Conservation (phyloP, 1,140 invertebrate species). For the Hormaphis cornu region DNA sequence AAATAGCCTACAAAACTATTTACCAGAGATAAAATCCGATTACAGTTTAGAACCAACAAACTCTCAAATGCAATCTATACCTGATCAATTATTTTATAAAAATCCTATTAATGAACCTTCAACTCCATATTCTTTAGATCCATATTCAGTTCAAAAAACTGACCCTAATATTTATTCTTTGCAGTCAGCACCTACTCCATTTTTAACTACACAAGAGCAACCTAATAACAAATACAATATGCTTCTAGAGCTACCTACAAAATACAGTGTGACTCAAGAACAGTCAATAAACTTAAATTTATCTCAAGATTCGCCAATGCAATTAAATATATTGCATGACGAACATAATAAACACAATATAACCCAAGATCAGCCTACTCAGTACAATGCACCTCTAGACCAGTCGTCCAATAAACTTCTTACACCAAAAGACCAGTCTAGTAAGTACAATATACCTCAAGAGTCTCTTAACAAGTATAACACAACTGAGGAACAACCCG, state of each 20-base stretch:
- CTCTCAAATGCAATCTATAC: not conserved
- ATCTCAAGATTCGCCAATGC: not conserved
- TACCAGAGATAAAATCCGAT: slow-evolving; percentile 27
- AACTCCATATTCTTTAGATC: not conserved
- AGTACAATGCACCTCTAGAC: not conserved
- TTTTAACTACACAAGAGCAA: not conserved
- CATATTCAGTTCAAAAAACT: slow-evolving; percentile 5
- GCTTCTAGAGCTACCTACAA: not conserved
- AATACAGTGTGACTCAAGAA: not conserved
- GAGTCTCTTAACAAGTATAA: no score
- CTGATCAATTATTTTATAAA: not conserved
- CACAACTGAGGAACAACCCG: no score
- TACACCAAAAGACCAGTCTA: not conserved
- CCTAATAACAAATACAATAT: not conserved
- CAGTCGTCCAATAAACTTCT: no score
- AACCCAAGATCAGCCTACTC: not conserved
- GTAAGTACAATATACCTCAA: not conserved
- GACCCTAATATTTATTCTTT: not conserved
- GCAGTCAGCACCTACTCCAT: not conserved
- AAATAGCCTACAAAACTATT: slow-evolving; percentile 5
- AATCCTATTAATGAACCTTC: not conserved
- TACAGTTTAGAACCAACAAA: not conserved
- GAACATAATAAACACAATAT: not conserved
- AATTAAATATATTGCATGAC: not conserved
- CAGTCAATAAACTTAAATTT: not conserved